Evolutionary conservation across 2,888 invertebrate genomes (phyloP), one percentile per base, ranked within the genome.

Genomic region (Hipparchia sbordonii): DNA sequence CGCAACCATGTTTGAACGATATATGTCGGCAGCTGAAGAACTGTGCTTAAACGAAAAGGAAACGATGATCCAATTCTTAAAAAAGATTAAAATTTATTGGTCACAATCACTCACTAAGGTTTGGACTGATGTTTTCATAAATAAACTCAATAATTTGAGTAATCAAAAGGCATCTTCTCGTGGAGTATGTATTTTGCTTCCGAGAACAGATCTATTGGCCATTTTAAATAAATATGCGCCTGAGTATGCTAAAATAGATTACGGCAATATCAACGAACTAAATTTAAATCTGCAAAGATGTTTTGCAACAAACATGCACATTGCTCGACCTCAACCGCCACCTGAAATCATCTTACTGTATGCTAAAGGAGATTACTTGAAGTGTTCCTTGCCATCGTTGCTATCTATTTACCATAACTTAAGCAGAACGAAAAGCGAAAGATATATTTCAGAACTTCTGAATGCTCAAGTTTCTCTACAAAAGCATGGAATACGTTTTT

Each of bases 271-370:
- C 33, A 83, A 90, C 74, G 86, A 87, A 77, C 75, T 83, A 56
- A 77, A 81, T 66, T 80, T 90, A 8, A 85, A 83, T 75, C 75
- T 90, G 54, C 87, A 87, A 67, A 86, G 85, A 74, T 76, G 82
- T 74, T 82, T 92, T 67, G 89, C 90, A 52, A 87, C 87, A 79
- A 87, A 84, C 61, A 90, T 92, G 90, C 88, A 90, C 76, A 78
- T 83, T 39, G 84, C 87, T 23, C 85, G 91, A 39, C 92, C 91
- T 7, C 87, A 87, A 70, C 85, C 87, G 12, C 72, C 80, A n/a
- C 84, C 87, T 7, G 84, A 87, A 54, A 74, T 79, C 5, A 78
- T 91, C 56, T 73, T 91, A 70, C 72, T 78, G 59, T 92, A 87
- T 72, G 85, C 90, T 9, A 88, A 88, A 75, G 90, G 90, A 66